A percentile compares a stretch with the other conserved stretches of the same genome.
Conservation (phyloP, 92 coral and sea anemone genomes). For the Montipora capitata region DNA sequence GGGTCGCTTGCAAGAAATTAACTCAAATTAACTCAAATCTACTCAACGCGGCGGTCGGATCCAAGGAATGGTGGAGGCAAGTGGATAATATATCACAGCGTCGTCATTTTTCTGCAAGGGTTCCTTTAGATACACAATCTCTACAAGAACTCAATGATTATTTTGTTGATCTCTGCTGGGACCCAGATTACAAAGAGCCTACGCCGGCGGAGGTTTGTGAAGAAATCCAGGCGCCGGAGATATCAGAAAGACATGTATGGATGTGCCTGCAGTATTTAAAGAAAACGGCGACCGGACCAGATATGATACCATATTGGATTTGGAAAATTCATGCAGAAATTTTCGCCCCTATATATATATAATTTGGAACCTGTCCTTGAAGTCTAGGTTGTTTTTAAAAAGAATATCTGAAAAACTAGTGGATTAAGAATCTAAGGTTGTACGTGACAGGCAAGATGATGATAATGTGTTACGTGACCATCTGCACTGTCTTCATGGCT, state of each 20-base stretch:
- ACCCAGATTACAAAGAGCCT: constrained; percentile 27
- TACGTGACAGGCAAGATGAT: no score
- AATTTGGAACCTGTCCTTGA: no score
- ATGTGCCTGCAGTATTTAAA: constrained; percentile 22
- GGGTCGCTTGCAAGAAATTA: no score
- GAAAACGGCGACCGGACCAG: constrained; percentile 69
- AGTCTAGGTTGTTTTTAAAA: no score
- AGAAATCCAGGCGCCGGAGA: constrained; percentile 26
- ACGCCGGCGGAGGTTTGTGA: constrained; percentile 11
- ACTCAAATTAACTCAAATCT: no score
- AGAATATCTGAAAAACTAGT: no score
- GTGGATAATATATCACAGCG: no score
- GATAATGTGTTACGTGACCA: no score
- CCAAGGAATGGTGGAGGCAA: no score
- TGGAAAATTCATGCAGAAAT: constrained; percentile 62
- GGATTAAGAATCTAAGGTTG: no score
- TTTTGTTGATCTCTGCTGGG: constrained; percentile 19
- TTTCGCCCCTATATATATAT: constrained; percentile 52
- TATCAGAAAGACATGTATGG: constrained; percentile 52
- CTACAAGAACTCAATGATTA: constrained; percentile 23
- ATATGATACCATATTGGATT: constrained; percentile 43
- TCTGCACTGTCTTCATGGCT: no score
- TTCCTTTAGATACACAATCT: constrained; percentile 18
- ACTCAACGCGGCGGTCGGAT: no score
- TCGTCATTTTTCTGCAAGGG: constrained; percentile 9